These are phyloP conservation scores for Drosophila funebris DNA, from an alignment of 1,140 invertebrate species.

Conservation along the genomic window DNA sequence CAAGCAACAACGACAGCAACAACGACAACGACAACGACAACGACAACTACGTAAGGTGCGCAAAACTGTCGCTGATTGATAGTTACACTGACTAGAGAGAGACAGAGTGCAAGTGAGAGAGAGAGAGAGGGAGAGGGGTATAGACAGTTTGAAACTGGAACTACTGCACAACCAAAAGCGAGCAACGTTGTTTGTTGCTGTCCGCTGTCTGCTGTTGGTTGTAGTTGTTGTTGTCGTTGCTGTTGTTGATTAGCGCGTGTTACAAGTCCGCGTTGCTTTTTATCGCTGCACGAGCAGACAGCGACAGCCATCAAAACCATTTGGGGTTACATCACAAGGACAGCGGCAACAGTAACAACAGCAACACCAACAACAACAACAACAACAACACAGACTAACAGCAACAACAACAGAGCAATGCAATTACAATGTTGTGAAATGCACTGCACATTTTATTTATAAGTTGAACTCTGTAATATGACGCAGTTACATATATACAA, in stretches of 20 bases:
- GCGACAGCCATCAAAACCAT: slow-evolving; percentile 56
- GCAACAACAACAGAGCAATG: slow-evolving; percentile 5
- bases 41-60: slow-evolving; percentile 56
- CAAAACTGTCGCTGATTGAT: slow-evolving; percentile 70
- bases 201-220: neutral
- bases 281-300: slow-evolving; percentile 68
- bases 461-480: slow-evolving; percentile 20
- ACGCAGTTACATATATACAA: neutral
- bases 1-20: slow-evolving; percentile 32
- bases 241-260: slow-evolving; percentile 71
- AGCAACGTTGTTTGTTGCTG: slow-evolving; percentile 5
- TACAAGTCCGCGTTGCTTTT: slow-evolving; percentile 53
- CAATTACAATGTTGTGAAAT: slow-evolving; percentile 44
- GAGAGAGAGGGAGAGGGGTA: neutral
- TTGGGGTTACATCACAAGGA: slow-evolving; percentile 67
- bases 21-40: slow-evolving; percentile 32
- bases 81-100: slow-evolving; percentile 18
- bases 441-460: slow-evolving; percentile 44
- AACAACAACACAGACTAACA: slow-evolving; percentile 3
- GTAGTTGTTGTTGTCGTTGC: neutral
- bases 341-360: slow-evolving; percentile 35
- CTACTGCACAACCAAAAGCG: slow-evolving; percentile 27
- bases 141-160: slow-evolving; percentile 11
- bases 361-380: slow-evolving; percentile 25
- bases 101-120: neutral